Evolutionary conservation across 2,888 invertebrate species (phyloP).

Genomic region (Drosophila limbata): DNA sequence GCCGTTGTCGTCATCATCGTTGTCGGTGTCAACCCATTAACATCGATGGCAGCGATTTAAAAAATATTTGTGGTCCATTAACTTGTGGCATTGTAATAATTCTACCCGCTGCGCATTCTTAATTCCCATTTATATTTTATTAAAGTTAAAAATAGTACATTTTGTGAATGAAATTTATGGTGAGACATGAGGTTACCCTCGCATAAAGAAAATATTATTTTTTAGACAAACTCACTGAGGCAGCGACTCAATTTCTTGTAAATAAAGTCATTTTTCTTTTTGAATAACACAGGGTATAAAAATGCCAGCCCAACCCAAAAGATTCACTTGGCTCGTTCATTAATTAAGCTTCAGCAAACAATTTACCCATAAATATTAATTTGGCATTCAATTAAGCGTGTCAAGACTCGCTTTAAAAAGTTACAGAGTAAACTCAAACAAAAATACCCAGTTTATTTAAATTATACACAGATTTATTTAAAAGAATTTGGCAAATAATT

Average conservation of each 20-base stretch:
- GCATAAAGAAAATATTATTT: too few species aligned
- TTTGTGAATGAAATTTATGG: constrained; percentile 6
- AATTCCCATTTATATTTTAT: constrained; percentile 22
- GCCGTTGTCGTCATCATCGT: constrained; percentile 22
- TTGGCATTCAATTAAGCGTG: constrained; percentile 64
- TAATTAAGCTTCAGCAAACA: constrained; percentile 60
- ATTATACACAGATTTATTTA: too few species aligned
- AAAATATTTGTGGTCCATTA: constrained; percentile 65
- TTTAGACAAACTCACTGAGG: not conserved
- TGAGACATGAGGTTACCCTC: not conserved
- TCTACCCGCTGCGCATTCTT: constrained; percentile 29
- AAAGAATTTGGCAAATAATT: too few species aligned
- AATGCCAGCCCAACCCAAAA: constrained; percentile 9
- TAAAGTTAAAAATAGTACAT: constrained; percentile 22
- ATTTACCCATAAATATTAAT: constrained; percentile 70
- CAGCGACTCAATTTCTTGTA: not conserved
- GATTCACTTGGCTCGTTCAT: constrained; percentile 45
- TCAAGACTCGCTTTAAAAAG: constrained; percentile 9
- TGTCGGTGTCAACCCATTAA: constrained; percentile 28
- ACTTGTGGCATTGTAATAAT: constrained; percentile 47
- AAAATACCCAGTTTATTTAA: constrained; percentile 24
- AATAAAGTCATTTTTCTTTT: not conserved
- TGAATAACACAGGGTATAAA: not conserved
- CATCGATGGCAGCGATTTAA: constrained; percentile 40
- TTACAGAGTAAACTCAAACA: not conserved